Evolutionary conservation across 2,797 vertebrate species (phyloP).

Genomic region (Fratercula arctica): DNA sequence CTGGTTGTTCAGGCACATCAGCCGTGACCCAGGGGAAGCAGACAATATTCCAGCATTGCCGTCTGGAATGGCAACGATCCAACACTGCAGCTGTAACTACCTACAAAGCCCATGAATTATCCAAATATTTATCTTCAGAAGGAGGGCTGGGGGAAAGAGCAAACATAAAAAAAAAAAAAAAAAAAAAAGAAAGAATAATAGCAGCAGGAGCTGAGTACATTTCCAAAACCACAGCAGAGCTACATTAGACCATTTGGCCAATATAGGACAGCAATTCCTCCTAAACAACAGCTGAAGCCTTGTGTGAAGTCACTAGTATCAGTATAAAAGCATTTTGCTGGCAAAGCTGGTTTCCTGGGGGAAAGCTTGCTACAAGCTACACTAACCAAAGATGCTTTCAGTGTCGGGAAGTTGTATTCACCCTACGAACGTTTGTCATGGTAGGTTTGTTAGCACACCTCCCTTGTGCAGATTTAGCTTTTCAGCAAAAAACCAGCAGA

Average conservation of each 20-base stretch:
- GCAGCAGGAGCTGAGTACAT: background rate
- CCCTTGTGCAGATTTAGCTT: background rate
- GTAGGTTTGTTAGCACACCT: background rate
- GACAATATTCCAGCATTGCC: background rate
- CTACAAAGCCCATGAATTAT: conserved; percentile 13
- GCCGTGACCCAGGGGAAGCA: background rate
- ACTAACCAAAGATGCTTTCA: background rate
- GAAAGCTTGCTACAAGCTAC: background rate
- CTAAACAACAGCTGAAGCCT: background rate
- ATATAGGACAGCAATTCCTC: background rate
- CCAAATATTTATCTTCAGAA: conserved; percentile 36
- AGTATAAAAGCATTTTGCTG: background rate
- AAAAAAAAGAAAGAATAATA: background rate
- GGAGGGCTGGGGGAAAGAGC: background rate
- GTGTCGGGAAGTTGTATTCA: background rate
- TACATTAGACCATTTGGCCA: background rate
- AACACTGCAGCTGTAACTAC: conserved; percentile 9
- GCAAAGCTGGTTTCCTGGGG: background rate
- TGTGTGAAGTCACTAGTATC: background rate
- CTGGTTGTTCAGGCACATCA: background rate
- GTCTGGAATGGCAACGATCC: background rate
- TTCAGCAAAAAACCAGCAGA: background rate
- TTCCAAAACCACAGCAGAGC: background rate
- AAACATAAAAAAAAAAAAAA: background rate
- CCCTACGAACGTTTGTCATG: background rate